Conservation (phyloP, 2,888 invertebrate species). For the Cheilosia vernalis region DNA sequence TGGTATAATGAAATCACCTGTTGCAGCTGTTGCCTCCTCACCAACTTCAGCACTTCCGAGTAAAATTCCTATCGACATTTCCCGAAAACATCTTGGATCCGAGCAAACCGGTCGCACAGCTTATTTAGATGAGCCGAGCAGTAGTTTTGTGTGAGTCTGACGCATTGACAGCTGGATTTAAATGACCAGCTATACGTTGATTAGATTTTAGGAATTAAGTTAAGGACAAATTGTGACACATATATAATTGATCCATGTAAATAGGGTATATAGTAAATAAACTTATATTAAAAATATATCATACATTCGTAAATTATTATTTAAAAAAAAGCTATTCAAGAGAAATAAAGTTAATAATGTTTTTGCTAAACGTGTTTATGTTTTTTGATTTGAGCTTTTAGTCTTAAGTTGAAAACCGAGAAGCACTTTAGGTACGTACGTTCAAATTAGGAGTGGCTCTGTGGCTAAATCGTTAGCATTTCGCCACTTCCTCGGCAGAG, state of each 20-base stretch:
- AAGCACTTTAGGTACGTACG: not conserved
- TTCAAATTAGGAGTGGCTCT: too few species aligned
- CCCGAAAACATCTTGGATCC: slow-evolving; percentile 78
- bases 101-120: slow-evolving; percentile 82
- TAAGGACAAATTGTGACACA: slow-evolving; percentile 27
- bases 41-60: slow-evolving; percentile 70
- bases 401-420: not conserved
- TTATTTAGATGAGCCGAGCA: slow-evolving; percentile 87
- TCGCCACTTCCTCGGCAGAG: too few species aligned
- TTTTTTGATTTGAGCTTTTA: not conserved
- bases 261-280: slow-evolving; percentile 45
- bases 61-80: slow-evolving; percentile 78
- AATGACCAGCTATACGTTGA: slow-evolving; percentile 43
- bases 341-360: slow-evolving; percentile 49
- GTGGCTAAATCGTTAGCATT: too few species aligned
- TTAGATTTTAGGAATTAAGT: slow-evolving; percentile 23
- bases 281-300: slow-evolving; percentile 42
- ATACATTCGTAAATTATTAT: slow-evolving; percentile 60
- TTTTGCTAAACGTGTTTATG: slow-evolving; percentile 22
- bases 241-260: slow-evolving; percentile 55
- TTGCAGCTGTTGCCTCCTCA: slow-evolving; percentile 10
- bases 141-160: slow-evolving; percentile 86
- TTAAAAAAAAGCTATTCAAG: slow-evolving; percentile 46
- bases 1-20: slow-evolving; percentile 77
- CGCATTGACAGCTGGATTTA: slow-evolving; percentile 9